phyloP scores from a whole-genome alignment of 2,113 vertebrate species.

The Crotalus viridis region DNA sequence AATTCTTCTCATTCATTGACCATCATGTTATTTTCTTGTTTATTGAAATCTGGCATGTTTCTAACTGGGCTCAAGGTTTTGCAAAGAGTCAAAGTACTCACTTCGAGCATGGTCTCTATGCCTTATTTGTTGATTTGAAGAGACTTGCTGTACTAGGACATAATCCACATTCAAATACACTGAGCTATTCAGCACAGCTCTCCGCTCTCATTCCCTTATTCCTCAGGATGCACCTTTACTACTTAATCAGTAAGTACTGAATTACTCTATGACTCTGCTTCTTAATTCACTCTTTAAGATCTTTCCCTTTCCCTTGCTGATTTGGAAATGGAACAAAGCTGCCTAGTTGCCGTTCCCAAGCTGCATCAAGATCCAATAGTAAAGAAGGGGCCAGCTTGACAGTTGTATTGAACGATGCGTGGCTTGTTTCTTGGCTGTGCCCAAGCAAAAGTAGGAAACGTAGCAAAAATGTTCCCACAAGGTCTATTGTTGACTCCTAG shows the following conservation, averaged over 20 bases:
- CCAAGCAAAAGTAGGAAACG: slow-evolving; percentile 17
- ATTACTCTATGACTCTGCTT: neutral
- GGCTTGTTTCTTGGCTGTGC: slow-evolving; percentile 27
- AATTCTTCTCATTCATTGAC: neutral
- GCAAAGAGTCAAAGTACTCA: neutral
- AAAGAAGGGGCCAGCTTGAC: slow-evolving; percentile 38
- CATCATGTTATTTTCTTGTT: neutral
- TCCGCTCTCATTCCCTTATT: neutral
- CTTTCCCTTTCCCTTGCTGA: slow-evolving; percentile 3
- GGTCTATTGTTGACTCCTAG: neutral
- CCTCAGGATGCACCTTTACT: slow-evolving; percentile 5
- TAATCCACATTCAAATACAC: neutral
- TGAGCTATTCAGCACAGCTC: neutral
- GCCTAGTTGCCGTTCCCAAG: slow-evolving; percentile 55
- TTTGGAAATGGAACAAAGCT: slow-evolving; percentile 43
- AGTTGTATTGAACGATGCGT: slow-evolving; percentile 48
- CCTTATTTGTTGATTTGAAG: slow-evolving; percentile 6
- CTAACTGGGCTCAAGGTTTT: neutral
- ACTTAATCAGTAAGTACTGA: neutral
- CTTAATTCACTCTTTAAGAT: slow-evolving; percentile 1
- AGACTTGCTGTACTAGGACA: slow-evolving; percentile 10
- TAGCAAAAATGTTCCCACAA: slow-evolving; percentile 26
- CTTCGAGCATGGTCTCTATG: slow-evolving; percentile 3
- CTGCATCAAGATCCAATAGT: neutral
- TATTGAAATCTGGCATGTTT: neutral